These are phyloP conservation scores for Adelosebastes latens DNA, from an alignment of 2,797 vertebrate species.

Conservation along the genomic window DNA sequence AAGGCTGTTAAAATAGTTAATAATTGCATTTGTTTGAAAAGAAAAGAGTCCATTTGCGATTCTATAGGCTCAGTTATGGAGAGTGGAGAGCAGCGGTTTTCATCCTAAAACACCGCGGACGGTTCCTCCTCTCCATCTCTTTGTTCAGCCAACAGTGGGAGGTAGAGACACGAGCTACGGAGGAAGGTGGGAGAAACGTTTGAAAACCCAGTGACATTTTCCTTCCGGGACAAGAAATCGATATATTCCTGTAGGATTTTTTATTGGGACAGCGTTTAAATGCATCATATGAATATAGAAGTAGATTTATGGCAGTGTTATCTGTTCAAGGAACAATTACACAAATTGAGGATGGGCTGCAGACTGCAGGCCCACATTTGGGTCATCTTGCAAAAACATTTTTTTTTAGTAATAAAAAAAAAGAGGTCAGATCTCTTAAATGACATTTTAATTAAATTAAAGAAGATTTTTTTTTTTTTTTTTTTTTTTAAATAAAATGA, in stretches of 20 bases:
- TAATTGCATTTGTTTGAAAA: constrained; percentile 46
- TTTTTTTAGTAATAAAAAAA: neutral
- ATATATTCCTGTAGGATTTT: constrained; percentile 28
- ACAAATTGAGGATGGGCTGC: neutral
- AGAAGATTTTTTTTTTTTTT: neutral
- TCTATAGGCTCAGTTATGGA: constrained; percentile 58
- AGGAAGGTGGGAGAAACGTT: constrained; percentile 50
- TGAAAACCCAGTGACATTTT: constrained; percentile 66
- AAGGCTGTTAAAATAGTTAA: constrained; percentile 51
- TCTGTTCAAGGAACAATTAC: neutral
- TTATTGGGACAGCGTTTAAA: constrained; percentile 6
- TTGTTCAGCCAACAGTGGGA: constrained; percentile 82
- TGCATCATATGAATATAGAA: neutral
- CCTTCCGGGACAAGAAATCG: constrained; percentile 71
- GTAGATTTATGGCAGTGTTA: neutral
- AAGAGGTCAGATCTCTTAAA: neutral
- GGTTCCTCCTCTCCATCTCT: constrained; percentile 64
- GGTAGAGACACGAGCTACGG: constrained; percentile 40
- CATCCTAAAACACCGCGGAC: constrained; percentile 49
- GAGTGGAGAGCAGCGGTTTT: constrained; percentile 48
- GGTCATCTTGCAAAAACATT: neutral
- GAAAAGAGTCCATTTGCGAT: constrained; percentile 57
- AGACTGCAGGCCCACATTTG: neutral
- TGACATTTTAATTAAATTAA: neutral
- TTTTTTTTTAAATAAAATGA: neutral